Evolutionary conservation across 2,797 vertebrate species (phyloP), one percentile per base, ranked within the genome.

Genomic region (Oophaga sylvatica): DNA sequence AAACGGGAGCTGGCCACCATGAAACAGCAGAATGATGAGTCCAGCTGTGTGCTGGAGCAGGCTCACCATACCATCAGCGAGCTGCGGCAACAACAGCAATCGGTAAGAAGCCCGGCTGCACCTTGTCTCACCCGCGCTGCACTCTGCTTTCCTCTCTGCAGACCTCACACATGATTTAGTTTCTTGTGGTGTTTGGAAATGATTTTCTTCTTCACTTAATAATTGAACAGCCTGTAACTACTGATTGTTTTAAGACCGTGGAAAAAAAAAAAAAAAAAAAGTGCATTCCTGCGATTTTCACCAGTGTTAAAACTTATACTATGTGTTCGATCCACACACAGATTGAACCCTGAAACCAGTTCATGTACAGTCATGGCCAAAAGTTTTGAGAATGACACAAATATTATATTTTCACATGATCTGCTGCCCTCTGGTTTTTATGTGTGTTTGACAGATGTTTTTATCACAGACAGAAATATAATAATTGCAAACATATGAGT

Each of bases 1-100:
- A 99, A 98, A 95, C 97, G 98, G 96, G 98, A 99, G 95, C 95
- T 99, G 96, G 96, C 97, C 95, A 98, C 97, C 84, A 96, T 99
- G 95, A 98, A 95, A 97, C 97, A 98, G 94, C 98, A 99, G 95
- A 96, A 95, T 93, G 97, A 98, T 95, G 97, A 99, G 95, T 95
- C 96, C 95, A 93, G 93, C 91, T 94, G 95, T 95, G 97, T 97
- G 94, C 96, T 99, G 95, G 97, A 98, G 95, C 97, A 96, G 94
- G 98, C 98, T 94, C 95, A 96, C 93, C 95, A 93, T 93, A 95
- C 96, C 98, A 97, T 98, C 96, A 95, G 93, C 92, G 95, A 97
- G 95, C 97, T 99, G 92, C 97, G 97, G 92, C 96, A 96, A 65
- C 96, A 96, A 90, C 96, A 96, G 87, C 93, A 96, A 93, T 96